Percentiles rank a stretch among this genome's conserved stretches.
Evolutionary conservation across 1,140 invertebrate species (phyloP).

Genomic region (Heliconius hewitsoni): DNA sequence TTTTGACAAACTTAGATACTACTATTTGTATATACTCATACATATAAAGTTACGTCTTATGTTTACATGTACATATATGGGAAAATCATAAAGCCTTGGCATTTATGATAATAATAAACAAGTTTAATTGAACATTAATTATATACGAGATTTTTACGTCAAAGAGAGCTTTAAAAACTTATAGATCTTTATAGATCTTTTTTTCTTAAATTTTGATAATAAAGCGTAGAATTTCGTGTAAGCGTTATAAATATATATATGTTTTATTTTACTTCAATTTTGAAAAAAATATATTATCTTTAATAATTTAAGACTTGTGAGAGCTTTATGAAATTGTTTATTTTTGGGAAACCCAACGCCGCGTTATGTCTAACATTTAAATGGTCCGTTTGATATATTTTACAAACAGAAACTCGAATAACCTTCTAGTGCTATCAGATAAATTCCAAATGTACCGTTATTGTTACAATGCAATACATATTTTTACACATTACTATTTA

Average conservation of each 20-base stretch:
- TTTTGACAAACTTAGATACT: background rate
- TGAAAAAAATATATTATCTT: no score
- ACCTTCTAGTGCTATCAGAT: no score
- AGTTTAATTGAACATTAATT: conserved; percentile 2
- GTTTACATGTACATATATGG: background rate
- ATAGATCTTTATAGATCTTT: background rate
- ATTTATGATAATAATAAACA: background rate
- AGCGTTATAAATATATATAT: no score
- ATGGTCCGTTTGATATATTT: no score
- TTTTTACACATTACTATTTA: background rate
- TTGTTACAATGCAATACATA: background rate
- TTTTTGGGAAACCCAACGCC: background rate
- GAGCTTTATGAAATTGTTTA: no score
- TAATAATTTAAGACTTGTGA: no score
- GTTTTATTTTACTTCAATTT: no score
- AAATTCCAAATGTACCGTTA: background rate
- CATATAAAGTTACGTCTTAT: background rate
- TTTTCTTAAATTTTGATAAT: no score
- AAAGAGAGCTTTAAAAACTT: background rate
- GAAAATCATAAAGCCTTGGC: background rate
- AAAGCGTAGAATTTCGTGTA: no score
- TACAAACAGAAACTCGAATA: no score
- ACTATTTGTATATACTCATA: background rate
- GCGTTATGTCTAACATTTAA: no score
- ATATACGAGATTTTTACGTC: background rate